These are phyloP conservation scores for Calephelis virginiensis DNA, from an alignment of 1,140 invertebrate species.

Conservation along the genomic window DNA sequence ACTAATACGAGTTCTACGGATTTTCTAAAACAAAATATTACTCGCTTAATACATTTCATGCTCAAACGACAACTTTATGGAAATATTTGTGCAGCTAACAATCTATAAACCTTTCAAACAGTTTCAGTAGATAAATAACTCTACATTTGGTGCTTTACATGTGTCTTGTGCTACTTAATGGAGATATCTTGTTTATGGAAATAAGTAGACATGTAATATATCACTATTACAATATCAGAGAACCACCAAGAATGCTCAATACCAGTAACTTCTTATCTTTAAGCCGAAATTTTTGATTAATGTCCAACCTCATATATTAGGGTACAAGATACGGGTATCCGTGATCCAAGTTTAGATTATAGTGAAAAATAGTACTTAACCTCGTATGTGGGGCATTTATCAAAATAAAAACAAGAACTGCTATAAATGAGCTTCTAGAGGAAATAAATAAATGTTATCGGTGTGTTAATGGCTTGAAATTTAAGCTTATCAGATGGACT, in stretches of 20 bases:
- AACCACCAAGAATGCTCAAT: constrained; percentile 51
- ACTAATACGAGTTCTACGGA: too few relatives aligned
- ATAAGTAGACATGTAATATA: constrained; percentile 59
- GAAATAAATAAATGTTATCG: constrained; percentile 46
- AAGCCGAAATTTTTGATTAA: constrained; percentile 60
- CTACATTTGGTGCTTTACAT: constrained; percentile 40
- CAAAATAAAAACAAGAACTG: constrained; percentile 43
- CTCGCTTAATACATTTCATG: too few relatives aligned
- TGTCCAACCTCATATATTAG: constrained; percentile 36
- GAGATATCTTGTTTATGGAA: constrained; percentile 74
- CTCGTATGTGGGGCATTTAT: constrained; percentile 38
- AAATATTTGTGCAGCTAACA: constrained; percentile 3
- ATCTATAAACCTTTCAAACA: constrained; percentile 18
- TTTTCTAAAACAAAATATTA: too few relatives aligned
- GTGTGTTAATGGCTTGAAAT: constrained; percentile 68
- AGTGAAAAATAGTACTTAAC: constrained; percentile 48
- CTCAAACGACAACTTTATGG: neutral
- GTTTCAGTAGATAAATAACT: constrained; percentile 17
- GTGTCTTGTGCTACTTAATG: constrained; percentile 59
- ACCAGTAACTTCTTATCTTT: constrained; percentile 51
- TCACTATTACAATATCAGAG: constrained; percentile 51
- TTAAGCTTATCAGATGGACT: constrained; percentile 61
- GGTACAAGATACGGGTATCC: constrained; percentile 33
- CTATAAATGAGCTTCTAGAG: constrained; percentile 34
- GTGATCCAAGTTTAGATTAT: constrained; percentile 47